Percentiles rank a stretch among this genome's conserved stretches.
Evolutionary conservation across 2,113 vertebrate genomes (phyloP).

Genomic region (Stegastes partitus): DNA sequence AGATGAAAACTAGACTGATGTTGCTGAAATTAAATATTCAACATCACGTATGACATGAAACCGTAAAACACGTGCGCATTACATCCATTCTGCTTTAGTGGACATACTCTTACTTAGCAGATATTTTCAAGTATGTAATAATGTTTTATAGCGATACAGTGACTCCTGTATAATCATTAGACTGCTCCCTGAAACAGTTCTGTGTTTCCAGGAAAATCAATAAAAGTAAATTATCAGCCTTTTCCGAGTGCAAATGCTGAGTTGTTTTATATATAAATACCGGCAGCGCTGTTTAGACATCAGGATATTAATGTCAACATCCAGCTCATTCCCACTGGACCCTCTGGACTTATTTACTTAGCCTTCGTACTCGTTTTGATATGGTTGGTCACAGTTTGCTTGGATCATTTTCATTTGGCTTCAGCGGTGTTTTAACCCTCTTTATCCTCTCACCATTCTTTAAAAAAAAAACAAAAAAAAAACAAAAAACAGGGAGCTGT

Average conservation of each 20-base stretch:
- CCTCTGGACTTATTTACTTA: conserved; percentile 14
- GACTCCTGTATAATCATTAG: neutral
- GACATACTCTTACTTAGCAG: neutral
- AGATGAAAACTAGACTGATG: neutral
- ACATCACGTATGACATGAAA: neutral
- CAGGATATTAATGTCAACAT: conserved; percentile 7
- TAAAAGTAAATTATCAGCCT: neutral
- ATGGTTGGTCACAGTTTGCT: conserved; percentile 12
- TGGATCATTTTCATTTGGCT: conserved; percentile 4
- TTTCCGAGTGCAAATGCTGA: neutral
- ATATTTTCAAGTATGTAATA: neutral
- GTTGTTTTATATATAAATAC: neutral
- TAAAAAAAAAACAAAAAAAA: no score
- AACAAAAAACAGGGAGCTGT: neutral
- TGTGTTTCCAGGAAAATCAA: neutral
- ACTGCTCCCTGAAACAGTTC: neutral
- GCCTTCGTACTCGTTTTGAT: neutral
- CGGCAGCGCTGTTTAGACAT: conserved; percentile 9
- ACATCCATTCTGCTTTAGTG: neutral
- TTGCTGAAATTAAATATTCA: no score
- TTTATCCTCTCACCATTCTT: no score
- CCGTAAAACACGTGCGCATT: neutral
- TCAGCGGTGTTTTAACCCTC: neutral
- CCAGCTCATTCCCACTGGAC: conserved; percentile 6
- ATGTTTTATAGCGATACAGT: neutral